Evolutionary conservation across 1,140 invertebrate species (phyloP).

Genomic region (Armadillidium nasatum): DNA sequence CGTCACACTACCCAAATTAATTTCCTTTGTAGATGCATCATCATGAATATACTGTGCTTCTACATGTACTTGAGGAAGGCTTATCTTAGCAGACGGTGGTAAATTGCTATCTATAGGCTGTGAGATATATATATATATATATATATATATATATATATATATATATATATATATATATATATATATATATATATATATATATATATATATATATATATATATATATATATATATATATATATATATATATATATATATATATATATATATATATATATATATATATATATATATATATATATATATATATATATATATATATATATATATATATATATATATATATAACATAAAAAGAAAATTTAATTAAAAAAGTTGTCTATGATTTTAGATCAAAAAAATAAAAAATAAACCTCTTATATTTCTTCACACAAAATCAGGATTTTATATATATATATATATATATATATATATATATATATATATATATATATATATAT

Average conservation of each 20-base stretch:
- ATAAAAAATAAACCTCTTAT: too few species aligned
- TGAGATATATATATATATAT: constrained; percentile 36
- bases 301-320: neutral
- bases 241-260: constrained; percentile 50
- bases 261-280: neutral
- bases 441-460: too few species aligned
- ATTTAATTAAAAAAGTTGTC: too few species aligned
- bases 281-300: neutral
- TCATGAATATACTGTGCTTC: constrained; percentile 74
- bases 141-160: constrained; percentile 49
- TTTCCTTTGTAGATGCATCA: constrained; percentile 33
- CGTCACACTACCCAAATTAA: constrained; percentile 43
- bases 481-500: too few species aligned
- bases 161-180: neutral
- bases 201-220: too few species aligned
- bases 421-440: too few species aligned
- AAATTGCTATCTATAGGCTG: constrained; percentile 51
- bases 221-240: constrained; percentile 35
- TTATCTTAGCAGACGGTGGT: constrained; percentile 86
- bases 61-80: constrained; percentile 84
- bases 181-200: neutral
- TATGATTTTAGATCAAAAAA: too few species aligned
- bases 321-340: neutral
- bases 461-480: too few species aligned
- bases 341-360: too few species aligned